phyloP scores from a whole-genome alignment of 2,888 invertebrate genomes.

The Dasysyrphus albostriatus region DNA sequence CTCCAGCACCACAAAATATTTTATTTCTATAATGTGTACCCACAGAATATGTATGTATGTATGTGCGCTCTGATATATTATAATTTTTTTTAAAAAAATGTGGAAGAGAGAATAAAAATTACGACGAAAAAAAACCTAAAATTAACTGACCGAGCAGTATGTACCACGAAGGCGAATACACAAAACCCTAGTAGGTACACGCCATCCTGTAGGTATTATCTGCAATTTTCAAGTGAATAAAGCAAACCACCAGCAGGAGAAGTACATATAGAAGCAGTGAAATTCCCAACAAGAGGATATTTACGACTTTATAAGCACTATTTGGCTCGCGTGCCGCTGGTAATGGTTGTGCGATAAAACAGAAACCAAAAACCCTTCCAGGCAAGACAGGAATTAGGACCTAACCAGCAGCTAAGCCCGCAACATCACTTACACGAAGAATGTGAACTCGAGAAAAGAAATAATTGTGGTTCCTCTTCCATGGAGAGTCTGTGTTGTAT shows the following conservation, averaged over 20 bases:
- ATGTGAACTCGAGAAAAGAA: slow-evolving; percentile 54
- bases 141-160: slow-evolving; percentile 52
- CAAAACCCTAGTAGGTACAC: slow-evolving; percentile 48
- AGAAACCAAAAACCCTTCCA: slow-evolving; percentile 33
- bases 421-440: slow-evolving; percentile 31
- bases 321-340: slow-evolving; percentile 62
- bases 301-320: slow-evolving; percentile 69
- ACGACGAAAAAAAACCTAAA: slow-evolving; percentile 24
- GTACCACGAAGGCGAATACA: slow-evolving; percentile 22
- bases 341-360: slow-evolving; percentile 63
- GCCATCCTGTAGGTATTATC: slow-evolving; percentile 60
- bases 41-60: too few relatives aligned
- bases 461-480: slow-evolving; percentile 61
- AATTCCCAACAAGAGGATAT: slow-evolving; percentile 51
- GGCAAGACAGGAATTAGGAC: slow-evolving; percentile 25
- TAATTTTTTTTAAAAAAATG: background rate
- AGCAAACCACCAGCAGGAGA: slow-evolving; percentile 11
- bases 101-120: background rate
- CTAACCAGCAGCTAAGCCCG: slow-evolving; percentile 41
- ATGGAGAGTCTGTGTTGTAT: slow-evolving; percentile 14
- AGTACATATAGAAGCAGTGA: background rate
- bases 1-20: too few relatives aligned
- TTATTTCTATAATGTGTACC: too few relatives aligned
- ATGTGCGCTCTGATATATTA: too few relatives aligned
- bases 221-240: slow-evolving; percentile 65